phyloP scores from a whole-genome alignment of 2,113 vertebrate species.

The Epinephelus fuscoguttatus region DNA sequence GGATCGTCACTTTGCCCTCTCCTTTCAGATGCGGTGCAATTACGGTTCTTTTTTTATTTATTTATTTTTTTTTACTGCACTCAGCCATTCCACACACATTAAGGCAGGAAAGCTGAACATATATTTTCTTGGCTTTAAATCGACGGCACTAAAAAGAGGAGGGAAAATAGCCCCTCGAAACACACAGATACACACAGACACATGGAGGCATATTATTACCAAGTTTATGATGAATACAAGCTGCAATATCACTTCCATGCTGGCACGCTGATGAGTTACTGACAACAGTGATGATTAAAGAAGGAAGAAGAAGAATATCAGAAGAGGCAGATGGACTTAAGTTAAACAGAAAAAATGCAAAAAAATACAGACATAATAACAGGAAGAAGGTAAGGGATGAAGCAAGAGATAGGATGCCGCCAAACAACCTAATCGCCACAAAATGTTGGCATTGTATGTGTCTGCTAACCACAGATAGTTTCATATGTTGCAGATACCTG shows the following conservation, averaged over 20 bases:
- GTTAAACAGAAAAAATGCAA: conserved; percentile 5
- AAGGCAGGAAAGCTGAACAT: conserved; percentile 56
- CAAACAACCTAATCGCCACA: no score
- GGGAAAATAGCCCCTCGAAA: conserved; percentile 12
- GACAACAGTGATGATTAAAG: conserved; percentile 5
- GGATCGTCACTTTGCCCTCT: conserved; percentile 58
- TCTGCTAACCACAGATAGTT: no score
- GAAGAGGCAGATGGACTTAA: conserved; percentile 17
- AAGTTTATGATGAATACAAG: conserved; percentile 63
- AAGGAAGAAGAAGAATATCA: not conserved
- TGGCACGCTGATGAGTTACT: conserved; percentile 53
- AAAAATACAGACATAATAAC: conserved; percentile 9
- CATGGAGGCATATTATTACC: not conserved
- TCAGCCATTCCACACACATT: conserved; percentile 71
- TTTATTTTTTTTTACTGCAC: conserved; percentile 59
- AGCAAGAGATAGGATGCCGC: not conserved
- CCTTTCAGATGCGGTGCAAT: conserved; percentile 69
- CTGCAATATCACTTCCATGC: conserved; percentile 52
- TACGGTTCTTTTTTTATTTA: conserved; percentile 51
- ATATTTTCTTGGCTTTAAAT: conserved; percentile 75
- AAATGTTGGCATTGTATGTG: no score
- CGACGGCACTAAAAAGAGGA: conserved; percentile 60
- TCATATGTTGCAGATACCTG: no score
- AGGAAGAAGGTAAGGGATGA: not conserved
- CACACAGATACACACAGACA: conserved; percentile 1